phyloP scores from a whole-genome alignment of 2,113 vertebrate species.

The Hypomesus transpacificus region DNA sequence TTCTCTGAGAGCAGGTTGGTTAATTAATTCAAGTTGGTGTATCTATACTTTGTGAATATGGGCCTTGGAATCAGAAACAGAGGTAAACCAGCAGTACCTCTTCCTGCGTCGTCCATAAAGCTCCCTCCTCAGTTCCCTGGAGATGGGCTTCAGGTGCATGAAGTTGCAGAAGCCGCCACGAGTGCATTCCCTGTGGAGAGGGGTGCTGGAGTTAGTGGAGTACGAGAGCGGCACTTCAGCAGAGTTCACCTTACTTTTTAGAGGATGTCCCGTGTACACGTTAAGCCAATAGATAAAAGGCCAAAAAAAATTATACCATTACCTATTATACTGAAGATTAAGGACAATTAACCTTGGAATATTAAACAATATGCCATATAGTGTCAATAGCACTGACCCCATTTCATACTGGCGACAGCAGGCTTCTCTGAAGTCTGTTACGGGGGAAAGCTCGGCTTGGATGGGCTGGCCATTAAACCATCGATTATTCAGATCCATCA shows the following conservation, averaged over 20 bases:
- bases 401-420: conserved; percentile 98
- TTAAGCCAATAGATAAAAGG: no score
- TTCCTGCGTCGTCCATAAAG: conserved; percentile 92
- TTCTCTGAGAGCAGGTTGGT: no score
- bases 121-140: conserved; percentile 88
- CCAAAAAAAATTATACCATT: no score
- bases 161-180: conserved; percentile 98
- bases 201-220: conserved; percentile 15
- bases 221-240: no score
- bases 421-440: conserved; percentile 98
- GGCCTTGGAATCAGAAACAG: not conserved
- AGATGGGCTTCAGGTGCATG: conserved; percentile 98
- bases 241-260: no score
- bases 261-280: no score
- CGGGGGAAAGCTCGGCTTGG: conserved; percentile 95
- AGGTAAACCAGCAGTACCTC: conserved; percentile 70
- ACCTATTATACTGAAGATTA: no score
- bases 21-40: no score
- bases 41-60: not conserved
- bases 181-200: conserved; percentile 85
- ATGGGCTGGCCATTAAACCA: conserved; percentile 97
- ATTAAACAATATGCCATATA: not conserved
- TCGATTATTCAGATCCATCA: conserved; percentile 96
- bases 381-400: conserved; percentile 77
- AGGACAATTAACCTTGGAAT: no score